Evolutionary conservation across 2,797 vertebrate species (phyloP).

Genomic region (Malurus leucopterus): DNA sequence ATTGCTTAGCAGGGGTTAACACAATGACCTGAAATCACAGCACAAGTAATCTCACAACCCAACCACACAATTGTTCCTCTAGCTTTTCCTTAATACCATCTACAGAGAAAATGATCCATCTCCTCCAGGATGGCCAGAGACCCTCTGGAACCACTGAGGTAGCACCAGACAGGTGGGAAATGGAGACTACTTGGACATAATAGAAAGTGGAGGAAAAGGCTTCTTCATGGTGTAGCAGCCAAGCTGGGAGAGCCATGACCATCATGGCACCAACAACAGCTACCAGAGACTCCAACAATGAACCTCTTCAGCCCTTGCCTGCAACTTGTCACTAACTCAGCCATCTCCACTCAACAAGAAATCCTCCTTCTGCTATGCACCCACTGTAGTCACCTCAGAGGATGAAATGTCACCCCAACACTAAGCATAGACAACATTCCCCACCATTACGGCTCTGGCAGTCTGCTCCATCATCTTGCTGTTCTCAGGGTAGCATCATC

Average conservation of each 20-base stretch:
- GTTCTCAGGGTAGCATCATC: background rate
- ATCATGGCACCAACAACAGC: background rate
- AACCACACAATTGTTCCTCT: background rate
- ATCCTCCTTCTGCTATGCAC: rapidly evolving
- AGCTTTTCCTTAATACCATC: background rate
- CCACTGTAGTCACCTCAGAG: background rate
- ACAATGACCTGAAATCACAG: background rate
- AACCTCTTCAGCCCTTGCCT: background rate
- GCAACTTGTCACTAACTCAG: background rate
- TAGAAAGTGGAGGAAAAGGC: rapidly evolving
- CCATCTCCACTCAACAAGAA: background rate
- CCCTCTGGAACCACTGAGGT: rapidly evolving
- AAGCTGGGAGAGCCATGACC: background rate
- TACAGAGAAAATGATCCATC: background rate
- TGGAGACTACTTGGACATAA: rapidly evolving
- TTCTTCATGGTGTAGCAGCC: background rate
- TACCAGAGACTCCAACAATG: background rate
- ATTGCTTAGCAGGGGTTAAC: background rate
- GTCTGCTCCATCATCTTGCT: background rate
- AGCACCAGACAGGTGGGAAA: background rate
- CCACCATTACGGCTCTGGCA: rapidly evolving
- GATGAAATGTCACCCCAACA: background rate
- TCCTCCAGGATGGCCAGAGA: background rate
- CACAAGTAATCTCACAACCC: background rate
- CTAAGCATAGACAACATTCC: rapidly evolving